phyloP scores from a whole-genome alignment of 2,888 invertebrate genomes.

The Tinea semifulvella region DNA sequence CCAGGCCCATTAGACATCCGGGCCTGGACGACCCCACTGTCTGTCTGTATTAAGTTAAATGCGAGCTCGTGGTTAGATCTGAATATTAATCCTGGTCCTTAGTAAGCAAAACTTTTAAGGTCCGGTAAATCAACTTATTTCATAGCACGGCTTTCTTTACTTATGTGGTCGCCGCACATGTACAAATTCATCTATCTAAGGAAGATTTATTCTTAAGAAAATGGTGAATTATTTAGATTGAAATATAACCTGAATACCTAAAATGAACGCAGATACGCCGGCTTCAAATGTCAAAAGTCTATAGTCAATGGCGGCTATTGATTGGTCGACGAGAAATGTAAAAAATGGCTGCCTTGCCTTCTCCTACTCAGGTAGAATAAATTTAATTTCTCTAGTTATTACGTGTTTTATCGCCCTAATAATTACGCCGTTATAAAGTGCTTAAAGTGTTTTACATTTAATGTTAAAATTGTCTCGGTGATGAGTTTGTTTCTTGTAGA shows the following conservation, averaged over 20 bases:
- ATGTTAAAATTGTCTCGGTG: background rate
- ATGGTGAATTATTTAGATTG: too few species aligned
- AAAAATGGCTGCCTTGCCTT: conserved; percentile 88
- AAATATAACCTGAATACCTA: background rate
- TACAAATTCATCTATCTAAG: too few species aligned
- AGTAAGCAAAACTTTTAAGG: too few species aligned
- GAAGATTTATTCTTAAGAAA: too few species aligned
- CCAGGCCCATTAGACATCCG: too few species aligned
- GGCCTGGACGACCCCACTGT: too few species aligned
- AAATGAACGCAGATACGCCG: conserved; percentile 10
- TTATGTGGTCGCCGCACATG: too few species aligned
- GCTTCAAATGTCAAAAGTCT: conserved; percentile 37
- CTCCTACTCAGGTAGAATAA: conserved; percentile 81
- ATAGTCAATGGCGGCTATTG: conserved; percentile 59
- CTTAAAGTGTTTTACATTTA: background rate
- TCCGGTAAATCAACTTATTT: too few species aligned
- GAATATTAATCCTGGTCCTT: too few species aligned
- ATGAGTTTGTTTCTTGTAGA: background rate
- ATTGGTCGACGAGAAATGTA: conserved; percentile 66
- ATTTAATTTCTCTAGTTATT: conserved; percentile 35
- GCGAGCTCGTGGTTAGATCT: too few species aligned
- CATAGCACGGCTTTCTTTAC: too few species aligned
- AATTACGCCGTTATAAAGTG: conserved; percentile 24
- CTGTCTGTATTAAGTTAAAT: too few species aligned
- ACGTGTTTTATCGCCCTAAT: background rate